phyloP scores from a whole-genome alignment of 2,888 invertebrate species.

The Caenorhabditis wallacei region DNA sequence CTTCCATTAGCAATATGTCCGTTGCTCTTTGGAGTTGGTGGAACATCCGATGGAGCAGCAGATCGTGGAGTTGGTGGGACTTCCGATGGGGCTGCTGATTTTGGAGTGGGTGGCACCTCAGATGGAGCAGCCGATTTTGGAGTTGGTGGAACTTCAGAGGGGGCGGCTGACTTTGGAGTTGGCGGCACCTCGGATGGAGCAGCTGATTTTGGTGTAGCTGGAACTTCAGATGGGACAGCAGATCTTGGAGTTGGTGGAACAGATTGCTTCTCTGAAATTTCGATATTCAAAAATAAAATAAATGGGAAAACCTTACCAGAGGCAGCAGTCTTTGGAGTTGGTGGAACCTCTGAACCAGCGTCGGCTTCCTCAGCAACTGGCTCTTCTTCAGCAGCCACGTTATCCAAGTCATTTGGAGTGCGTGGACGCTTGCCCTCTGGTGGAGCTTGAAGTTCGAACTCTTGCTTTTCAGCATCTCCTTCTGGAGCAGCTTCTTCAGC shows the following conservation, averaged over 20 bases:
- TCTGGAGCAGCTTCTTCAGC: constrained; percentile 63
- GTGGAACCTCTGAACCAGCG: constrained; percentile 66
- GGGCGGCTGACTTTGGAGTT: constrained; percentile 67
- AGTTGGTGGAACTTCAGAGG: constrained; percentile 66
- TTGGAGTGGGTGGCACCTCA: constrained; percentile 64
- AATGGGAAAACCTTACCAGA: constrained; percentile 32
- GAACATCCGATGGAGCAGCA: constrained; percentile 64
- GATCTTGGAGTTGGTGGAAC: constrained; percentile 70
- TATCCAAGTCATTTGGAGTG: constrained; percentile 81
- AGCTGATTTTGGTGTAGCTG: constrained; percentile 65
- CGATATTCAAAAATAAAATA: too few species aligned
- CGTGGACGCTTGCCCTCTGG: constrained; percentile 81
- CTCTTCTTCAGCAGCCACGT: constrained; percentile 69
- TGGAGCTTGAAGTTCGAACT: constrained; percentile 81
- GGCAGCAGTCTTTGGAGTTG: constrained; percentile 71
- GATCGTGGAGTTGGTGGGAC: constrained; percentile 69
- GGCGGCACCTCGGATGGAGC: constrained; percentile 64
- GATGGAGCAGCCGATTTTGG: constrained; percentile 66
- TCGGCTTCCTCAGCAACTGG: constrained; percentile 62
- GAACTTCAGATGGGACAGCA: constrained; percentile 62
- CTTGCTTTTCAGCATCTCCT: constrained; percentile 67
- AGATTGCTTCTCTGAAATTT: constrained; percentile 65
- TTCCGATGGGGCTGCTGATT: constrained; percentile 58
- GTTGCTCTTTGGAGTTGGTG: constrained; percentile 69
- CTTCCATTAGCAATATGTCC: constrained; percentile 67